These are phyloP conservation scores for Labroides dimidiatus DNA, from an alignment of 2,797 vertebrate species.

Conservation along the genomic window DNA sequence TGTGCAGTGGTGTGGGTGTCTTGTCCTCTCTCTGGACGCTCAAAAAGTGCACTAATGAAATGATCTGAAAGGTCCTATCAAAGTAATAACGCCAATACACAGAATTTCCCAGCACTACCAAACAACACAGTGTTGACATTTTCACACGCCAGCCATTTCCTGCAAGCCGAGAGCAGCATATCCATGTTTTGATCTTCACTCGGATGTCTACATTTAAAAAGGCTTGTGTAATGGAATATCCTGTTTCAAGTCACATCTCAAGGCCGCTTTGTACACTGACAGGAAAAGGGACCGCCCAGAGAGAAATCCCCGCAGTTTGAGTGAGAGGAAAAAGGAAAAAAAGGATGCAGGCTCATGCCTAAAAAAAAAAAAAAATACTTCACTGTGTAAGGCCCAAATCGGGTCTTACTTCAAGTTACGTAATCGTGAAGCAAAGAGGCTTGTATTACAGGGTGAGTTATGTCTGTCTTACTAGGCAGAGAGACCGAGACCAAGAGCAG, in stretches of 20 bases:
- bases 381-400: slow-evolving; percentile 21
- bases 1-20: slow-evolving; percentile 27
- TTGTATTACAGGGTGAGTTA: slow-evolving; percentile 50
- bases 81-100: slow-evolving; percentile 14
- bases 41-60: slow-evolving; percentile 32
- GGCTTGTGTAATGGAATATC: slow-evolving; percentile 40
- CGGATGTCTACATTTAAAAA: slow-evolving; percentile 24
- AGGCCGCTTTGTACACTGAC: slow-evolving; percentile 42
- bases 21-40: slow-evolving; percentile 34
- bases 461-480: slow-evolving; percentile 37
- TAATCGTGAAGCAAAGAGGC: slow-evolving; percentile 52
- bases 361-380: slow-evolving; percentile 31
- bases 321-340: slow-evolving; percentile 20
- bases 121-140: slow-evolving; percentile 15
- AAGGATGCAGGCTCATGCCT: slow-evolving; percentile 14
- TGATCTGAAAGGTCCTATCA: slow-evolving; percentile 31
- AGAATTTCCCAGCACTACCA: neutral
- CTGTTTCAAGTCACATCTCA: slow-evolving; percentile 54
- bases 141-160: slow-evolving; percentile 30
- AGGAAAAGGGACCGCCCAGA: slow-evolving; percentile 51
- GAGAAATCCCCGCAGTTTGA: slow-evolving; percentile 66
- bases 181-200: slow-evolving; percentile 26
- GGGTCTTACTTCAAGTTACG: slow-evolving; percentile 58
- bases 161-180: slow-evolving; percentile 5
- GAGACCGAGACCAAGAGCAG: slow-evolving; percentile 9